Percentiles rank a stretch among this genome's conserved stretches.
These are phyloP conservation scores for Hyphantria cunea DNA, from an alignment of 1,140 invertebrate genomes.

Conservation along the genomic window DNA sequence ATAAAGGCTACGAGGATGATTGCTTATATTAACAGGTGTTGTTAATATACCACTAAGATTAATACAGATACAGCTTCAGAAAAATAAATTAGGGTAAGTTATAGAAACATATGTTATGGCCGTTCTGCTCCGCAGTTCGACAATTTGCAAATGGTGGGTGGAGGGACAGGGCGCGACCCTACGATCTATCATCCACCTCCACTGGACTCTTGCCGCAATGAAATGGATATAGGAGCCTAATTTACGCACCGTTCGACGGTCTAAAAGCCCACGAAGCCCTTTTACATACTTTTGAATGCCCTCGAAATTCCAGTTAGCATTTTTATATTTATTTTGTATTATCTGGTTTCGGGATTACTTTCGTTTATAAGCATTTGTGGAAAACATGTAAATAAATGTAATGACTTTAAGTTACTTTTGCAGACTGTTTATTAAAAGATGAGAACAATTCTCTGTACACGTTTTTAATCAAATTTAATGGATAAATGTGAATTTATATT, in stretches of 20 bases:
- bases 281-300: conserved; percentile 17
- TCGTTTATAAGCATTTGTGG: not conserved
- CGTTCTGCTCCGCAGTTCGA: conserved; percentile 25
- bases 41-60: too few relatives aligned
- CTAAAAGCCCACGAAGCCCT: not conserved
- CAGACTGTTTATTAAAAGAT: too few relatives aligned
- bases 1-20: too few relatives aligned
- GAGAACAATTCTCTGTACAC: too few relatives aligned
- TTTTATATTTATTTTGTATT: not conserved
- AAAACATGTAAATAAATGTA: too few relatives aligned
- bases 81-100: too few relatives aligned
- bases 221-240: conserved; percentile 29
- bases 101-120: conserved; percentile 1
- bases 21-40: too few relatives aligned
- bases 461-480: too few relatives aligned
- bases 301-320: conserved; percentile 3
- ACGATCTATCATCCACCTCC: conserved; percentile 26
- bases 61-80: too few relatives aligned
- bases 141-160: conserved; percentile 36
- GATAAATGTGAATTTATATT: too few relatives aligned
- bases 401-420: too few relatives aligned
- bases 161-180: conserved; percentile 5
- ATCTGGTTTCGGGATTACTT: not conserved
- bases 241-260: conserved; percentile 17
- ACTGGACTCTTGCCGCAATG: conserved; percentile 3